Evolutionary conservation across 2,797 vertebrate species (phyloP), one percentile per base, ranked within the genome.

Genomic region (Pipistrellus nathusii): DNA sequence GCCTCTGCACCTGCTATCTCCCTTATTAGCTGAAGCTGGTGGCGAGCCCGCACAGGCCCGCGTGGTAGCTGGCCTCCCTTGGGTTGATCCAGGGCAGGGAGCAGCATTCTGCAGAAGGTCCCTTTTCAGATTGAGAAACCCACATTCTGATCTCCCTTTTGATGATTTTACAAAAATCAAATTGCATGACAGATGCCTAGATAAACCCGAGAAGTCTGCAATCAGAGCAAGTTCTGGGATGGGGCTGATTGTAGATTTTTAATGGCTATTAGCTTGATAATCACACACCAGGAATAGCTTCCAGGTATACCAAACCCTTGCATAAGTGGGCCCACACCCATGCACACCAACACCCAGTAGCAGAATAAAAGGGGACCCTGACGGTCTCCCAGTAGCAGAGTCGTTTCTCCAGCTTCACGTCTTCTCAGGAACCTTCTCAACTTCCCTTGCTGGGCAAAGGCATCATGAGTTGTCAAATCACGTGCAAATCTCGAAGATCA

Each of bases 121-220:
- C 41, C 44, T 95, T 75, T 44, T 41, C 81, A 92, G 85, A 88
- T 94, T 95, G 95, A 89, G 96, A 96, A 97, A 96, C 76, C 68
- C 77, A 53, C 72, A 57, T 80, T 48, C 84, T 94, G 89, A 97
- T 91, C 76, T 96, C 55, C 94, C 59, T 95, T 96, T 2, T 96
- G 96, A 97, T 97, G 96, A 97, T 97, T 94, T 96, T 93, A 97
- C 94, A 97, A 83, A 96, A 97, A 92, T 69, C 46, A 82, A 95
- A 95, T 88, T 83, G 94, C 64, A 2, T 95, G 93, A 93, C 83
- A 96, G 97, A 96, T 96, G 86, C 7, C 21, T 89, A 96, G 96
- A 97, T 97, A 97, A 97, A 96, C 73, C 85, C 41, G 64, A 93
- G 64, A 87, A 41, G 64, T 95, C 87, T 55, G 96, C 95, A 97